phyloP scores from a whole-genome alignment of 2,113 vertebrate genomes.

The Serilophus lunatus region DNA sequence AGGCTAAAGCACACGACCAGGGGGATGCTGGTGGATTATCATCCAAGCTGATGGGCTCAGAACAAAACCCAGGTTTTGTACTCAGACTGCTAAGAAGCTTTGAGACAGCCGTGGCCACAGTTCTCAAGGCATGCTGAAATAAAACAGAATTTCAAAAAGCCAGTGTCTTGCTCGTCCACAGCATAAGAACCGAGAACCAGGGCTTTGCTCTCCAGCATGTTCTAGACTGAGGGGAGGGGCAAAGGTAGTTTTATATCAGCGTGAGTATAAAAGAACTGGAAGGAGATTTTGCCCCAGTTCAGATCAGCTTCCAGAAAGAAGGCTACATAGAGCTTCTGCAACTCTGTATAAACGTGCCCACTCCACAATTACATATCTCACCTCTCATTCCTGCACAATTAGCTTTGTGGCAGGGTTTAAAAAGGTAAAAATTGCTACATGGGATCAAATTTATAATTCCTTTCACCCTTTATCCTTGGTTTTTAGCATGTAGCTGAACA shows the following conservation, averaged over 20 bases:
- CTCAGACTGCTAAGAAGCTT: background rate
- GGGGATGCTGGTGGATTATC: background rate
- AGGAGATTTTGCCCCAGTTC: background rate
- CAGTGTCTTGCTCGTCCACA: background rate
- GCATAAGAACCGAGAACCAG: fast-evolving
- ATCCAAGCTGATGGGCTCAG: fast-evolving
- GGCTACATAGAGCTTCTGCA: background rate
- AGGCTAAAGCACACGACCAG: background rate
- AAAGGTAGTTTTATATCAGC: background rate
- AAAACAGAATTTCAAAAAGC: background rate
- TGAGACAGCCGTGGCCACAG: background rate
- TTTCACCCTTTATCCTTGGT: background rate
- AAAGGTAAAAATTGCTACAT: background rate
- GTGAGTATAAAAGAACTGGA: background rate
- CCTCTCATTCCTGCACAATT: background rate
- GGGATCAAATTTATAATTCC: background rate
- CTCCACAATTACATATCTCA: background rate
- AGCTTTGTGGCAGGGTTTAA: background rate
- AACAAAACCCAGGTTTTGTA: background rate
- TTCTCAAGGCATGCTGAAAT: background rate
- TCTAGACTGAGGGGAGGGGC: background rate
- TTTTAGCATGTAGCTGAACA: background rate
- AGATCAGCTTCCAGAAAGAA: background rate
- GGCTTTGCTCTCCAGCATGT: background rate
- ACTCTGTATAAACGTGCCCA: background rate